Evolutionary conservation across 2,113 vertebrate genomes (phyloP).

Genomic region (Vicugna pacos): DNA sequence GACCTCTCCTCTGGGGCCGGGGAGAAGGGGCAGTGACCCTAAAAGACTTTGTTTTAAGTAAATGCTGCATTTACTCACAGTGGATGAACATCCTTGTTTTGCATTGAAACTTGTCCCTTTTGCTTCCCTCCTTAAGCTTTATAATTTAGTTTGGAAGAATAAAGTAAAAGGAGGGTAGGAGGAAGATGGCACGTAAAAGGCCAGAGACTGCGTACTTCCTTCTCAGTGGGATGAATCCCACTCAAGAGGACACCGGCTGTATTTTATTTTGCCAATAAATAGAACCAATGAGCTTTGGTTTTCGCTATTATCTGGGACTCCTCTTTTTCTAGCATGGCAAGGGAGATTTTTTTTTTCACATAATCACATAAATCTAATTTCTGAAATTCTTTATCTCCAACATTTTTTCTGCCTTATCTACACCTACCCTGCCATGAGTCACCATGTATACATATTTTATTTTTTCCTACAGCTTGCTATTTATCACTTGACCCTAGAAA

Average conservation of each 20-base stretch:
- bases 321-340: not conserved
- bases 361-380: conserved; percentile 46
- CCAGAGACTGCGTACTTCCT: not conserved
- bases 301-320: not conserved
- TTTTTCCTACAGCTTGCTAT: not conserved
- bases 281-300: not conserved
- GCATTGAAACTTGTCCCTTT: not conserved
- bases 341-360: not conserved
- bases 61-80: not conserved
- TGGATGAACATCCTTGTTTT: not conserved
- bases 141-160: not conserved
- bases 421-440: not conserved
- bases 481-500: not conserved
- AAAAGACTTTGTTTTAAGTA: not conserved
- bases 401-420: not conserved
- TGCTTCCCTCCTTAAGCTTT: not conserved
- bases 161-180: not conserved
- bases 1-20: too few relatives aligned
- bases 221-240: not conserved
- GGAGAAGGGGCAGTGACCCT: not conserved
- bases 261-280: conserved; percentile 54
- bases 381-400: not conserved
- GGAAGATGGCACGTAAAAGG: not conserved
- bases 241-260: not conserved
- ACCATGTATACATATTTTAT: not conserved